Conservation (phyloP, 2,113 vertebrate genomes). For the Rafetus swinhoei region DNA sequence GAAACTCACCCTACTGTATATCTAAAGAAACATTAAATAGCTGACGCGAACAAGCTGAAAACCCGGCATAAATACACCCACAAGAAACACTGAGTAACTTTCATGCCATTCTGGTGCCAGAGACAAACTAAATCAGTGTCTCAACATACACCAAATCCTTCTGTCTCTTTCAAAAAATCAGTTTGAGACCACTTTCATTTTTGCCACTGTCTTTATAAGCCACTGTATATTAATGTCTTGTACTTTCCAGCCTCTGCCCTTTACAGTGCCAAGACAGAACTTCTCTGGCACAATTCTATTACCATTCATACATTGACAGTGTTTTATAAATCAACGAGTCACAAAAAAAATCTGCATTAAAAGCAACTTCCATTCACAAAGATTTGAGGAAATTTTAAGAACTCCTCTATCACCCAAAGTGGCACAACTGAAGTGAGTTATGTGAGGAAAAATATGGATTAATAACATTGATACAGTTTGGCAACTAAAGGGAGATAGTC, state of each 20-base stretch:
- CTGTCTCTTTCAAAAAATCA: no score
- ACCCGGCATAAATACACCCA: background rate
- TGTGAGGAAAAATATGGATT: background rate
- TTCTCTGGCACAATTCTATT: no score
- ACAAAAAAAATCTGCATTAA: background rate
- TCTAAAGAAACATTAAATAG: background rate
- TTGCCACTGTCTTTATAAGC: fast-evolving
- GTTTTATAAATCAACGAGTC: background rate
- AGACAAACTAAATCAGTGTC: background rate
- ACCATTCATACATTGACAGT: fast-evolving
- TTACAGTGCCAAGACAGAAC: no score
- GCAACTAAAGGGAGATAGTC: background rate
- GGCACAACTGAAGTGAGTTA: background rate
- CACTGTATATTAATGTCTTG: background rate
- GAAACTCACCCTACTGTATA: background rate
- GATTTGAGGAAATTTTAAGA: background rate
- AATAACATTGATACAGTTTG: background rate
- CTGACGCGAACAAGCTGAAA: background rate
- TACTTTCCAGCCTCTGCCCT: background rate
- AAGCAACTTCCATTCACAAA: background rate
- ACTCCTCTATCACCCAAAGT: background rate
- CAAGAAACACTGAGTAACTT: background rate
- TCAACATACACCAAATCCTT: background rate
- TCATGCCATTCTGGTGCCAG: background rate
- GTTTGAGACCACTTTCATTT: background rate